These are phyloP conservation scores for Acridotheres tristis DNA, from an alignment of 2,797 vertebrate species.

Conservation along the genomic window DNA sequence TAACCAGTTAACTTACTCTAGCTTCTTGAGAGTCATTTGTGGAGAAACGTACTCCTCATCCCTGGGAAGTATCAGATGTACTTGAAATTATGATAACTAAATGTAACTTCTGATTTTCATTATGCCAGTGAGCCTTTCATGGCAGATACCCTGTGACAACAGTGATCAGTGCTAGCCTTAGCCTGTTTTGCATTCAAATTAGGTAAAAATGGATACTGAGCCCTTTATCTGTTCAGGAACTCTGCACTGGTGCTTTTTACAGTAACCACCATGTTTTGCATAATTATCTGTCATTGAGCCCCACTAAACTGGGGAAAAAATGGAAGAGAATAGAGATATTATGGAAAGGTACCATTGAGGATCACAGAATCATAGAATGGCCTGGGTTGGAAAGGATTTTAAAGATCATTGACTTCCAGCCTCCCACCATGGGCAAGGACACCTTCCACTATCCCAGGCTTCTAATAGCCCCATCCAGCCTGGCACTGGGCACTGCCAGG, in stretches of 20 bases:
- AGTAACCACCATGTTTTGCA: background rate
- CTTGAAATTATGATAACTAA: background rate
- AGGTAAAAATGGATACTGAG: background rate
- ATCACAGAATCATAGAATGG: background rate
- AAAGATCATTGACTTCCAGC: rapidly evolving
- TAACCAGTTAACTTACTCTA: background rate
- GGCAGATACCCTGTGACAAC: background rate
- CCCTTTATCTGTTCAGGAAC: background rate
- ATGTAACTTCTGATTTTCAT: background rate
- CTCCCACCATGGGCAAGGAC: background rate
- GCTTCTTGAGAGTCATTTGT: background rate
- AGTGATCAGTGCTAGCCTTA: background rate
- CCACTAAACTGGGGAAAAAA: background rate
- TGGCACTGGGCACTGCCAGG: background rate
- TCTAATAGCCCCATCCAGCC: background rate
- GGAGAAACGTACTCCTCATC: background rate
- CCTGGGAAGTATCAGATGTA: background rate
- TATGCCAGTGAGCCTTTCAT: background rate
- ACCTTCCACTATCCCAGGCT: rapidly evolving
- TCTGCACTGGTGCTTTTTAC: background rate
- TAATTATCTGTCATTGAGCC: background rate
- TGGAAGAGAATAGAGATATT: background rate
- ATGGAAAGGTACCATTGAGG: background rate
- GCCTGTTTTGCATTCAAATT: background rate
- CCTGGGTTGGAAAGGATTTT: background rate